Evolutionary conservation across 1,140 invertebrate genomes (phyloP).

Genomic region (Tigriopus japonicus): DNA sequence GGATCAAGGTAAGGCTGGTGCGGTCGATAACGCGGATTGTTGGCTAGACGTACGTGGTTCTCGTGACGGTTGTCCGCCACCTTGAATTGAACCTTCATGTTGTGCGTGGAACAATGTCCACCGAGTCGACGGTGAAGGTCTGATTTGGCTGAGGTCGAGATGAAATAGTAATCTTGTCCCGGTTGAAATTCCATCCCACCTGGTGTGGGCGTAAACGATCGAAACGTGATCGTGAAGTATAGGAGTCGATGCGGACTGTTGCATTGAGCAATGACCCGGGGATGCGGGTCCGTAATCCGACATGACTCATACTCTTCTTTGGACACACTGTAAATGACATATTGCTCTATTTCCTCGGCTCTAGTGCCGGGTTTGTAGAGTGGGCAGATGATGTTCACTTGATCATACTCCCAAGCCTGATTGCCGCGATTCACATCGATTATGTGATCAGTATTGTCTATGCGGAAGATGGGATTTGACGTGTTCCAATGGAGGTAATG

Average conservation of each 20-base stretch:
- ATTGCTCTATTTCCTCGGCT: neutral
- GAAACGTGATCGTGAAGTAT: conserved; percentile 91
- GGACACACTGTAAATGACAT: conserved; percentile 33
- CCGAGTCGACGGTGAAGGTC: conserved; percentile 73
- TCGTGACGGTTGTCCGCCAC: neutral
- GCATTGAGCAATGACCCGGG: conserved; percentile 79
- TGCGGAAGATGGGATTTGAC: conserved; percentile 59
- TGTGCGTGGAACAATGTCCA: conserved; percentile 67
- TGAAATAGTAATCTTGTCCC: conserved; percentile 88
- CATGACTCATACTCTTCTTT: conserved; percentile 91
- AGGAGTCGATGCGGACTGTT: conserved; percentile 74
- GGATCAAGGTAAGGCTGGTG: neutral
- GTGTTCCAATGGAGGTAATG: conserved; percentile 12
- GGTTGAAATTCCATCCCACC: conserved; percentile 82
- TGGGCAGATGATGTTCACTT: conserved; percentile 88
- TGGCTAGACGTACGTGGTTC: neutral
- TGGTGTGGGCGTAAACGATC: conserved; percentile 84
- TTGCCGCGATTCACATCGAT: conserved; percentile 90
- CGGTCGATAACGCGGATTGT: neutral
- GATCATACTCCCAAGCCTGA: conserved; percentile 78
- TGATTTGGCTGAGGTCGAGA: conserved; percentile 75
- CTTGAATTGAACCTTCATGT: conserved; percentile 91
- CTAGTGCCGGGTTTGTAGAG: conserved; percentile 59
- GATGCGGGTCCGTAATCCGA: conserved; percentile 78
- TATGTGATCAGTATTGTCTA: conserved; percentile 92